These are phyloP conservation scores for Lepilemur septentrionalis DNA, from an alignment of 2,797 vertebrate genomes.

Conservation along the genomic window DNA sequence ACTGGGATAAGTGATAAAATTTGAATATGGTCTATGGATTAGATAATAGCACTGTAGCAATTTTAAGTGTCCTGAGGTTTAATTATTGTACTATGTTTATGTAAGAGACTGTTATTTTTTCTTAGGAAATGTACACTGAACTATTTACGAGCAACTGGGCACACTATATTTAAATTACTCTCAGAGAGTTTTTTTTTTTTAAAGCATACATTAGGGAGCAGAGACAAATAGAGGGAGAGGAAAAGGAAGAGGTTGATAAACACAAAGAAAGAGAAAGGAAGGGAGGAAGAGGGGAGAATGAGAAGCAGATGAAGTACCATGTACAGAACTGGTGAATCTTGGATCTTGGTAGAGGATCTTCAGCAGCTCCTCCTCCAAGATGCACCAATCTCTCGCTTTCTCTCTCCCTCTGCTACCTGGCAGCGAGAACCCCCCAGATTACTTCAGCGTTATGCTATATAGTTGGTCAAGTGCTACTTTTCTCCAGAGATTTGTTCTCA, in stretches of 20 bases:
- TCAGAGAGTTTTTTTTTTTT: background rate
- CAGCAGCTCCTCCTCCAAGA: constrained; percentile 22
- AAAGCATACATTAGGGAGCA: background rate
- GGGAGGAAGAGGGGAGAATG: background rate
- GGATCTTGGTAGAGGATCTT: background rate
- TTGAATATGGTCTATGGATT: background rate
- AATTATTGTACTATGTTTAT: background rate
- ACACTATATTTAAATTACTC: background rate
- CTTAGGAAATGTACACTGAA: background rate
- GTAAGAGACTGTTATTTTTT: background rate
- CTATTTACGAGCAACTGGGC: background rate
- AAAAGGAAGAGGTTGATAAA: background rate
- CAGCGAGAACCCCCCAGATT: constrained; percentile 71
- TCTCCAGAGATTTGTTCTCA: constrained; percentile 53
- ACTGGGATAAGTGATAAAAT: background rate
- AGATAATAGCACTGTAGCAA: background rate
- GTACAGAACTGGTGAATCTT: background rate
- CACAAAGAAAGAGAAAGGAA: background rate
- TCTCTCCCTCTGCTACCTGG: constrained; percentile 29
- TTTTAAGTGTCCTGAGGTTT: background rate
- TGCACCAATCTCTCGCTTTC: background rate
- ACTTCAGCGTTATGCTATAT: constrained; percentile 57
- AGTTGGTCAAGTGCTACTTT: constrained; percentile 72
- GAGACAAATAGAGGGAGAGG: background rate
- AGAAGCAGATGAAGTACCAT: background rate